A percentile compares a stretch with the other conserved stretches of the same genome.
These are phyloP conservation scores for Temnothorax longispinosus DNA, from an alignment of 1,140 invertebrate genomes.

Conservation along the genomic window DNA sequence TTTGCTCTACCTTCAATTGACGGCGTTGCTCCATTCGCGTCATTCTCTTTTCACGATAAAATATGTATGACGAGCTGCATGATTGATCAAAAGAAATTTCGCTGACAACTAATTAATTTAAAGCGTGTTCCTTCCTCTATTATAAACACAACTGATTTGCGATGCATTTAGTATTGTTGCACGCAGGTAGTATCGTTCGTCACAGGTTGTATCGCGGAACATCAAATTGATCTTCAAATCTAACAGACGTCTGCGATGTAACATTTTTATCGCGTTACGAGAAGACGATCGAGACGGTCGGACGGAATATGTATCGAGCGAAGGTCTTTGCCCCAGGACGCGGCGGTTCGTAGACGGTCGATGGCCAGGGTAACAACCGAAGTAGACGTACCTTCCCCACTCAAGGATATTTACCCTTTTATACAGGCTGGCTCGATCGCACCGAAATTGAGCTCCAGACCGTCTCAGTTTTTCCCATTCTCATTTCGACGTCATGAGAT, in stretches of 20 bases:
- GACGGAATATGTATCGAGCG: conserved; percentile 60
- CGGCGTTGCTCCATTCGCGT: not conserved
- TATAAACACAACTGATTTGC: not conserved
- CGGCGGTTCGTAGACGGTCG: conserved; percentile 80
- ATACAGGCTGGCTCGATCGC: conserved; percentile 24
- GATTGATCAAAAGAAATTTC: conserved; percentile 3
- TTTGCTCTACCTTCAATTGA: conserved; percentile 55
- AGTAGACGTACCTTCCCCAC: conserved; percentile 68
- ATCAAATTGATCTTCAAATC: conserved; percentile 26
- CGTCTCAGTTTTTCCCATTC: conserved; percentile 10
- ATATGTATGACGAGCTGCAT: not conserved
- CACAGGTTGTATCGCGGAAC: not conserved
- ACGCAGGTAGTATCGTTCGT: too few species aligned
- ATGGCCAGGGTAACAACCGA: conserved; percentile 83
- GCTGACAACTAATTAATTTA: not conserved
- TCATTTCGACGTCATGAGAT: conserved; percentile 29
- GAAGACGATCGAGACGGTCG: conserved; percentile 41
- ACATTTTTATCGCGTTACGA: conserved; percentile 48
- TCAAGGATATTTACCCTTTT: conserved; percentile 55
- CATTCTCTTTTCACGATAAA: not conserved
- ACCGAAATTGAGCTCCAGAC: conserved; percentile 38
- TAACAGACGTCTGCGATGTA: not conserved
- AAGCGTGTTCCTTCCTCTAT: not conserved
- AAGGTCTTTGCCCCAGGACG: conserved; percentile 84
- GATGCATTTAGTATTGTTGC: not conserved